Evolutionary conservation across 2,113 vertebrate species (phyloP).

Genomic region (Tachysurus vachellii): DNA sequence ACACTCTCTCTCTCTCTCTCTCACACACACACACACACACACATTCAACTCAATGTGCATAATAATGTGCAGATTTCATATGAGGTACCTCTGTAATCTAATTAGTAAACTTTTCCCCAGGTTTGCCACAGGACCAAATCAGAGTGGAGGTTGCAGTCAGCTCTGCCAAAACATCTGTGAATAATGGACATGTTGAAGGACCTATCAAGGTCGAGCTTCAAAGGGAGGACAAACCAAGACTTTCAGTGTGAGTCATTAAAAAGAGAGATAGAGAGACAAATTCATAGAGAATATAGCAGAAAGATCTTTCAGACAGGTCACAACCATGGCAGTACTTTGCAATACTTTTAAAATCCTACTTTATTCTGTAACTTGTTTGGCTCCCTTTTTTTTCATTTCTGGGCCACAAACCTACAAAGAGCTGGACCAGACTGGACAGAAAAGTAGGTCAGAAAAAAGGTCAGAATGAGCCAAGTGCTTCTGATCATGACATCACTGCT

Average conservation of each 20-base stretch:
- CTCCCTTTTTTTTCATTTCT: slow-evolving; percentile 31
- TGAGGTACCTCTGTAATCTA: background rate
- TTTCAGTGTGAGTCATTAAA: slow-evolving; percentile 59
- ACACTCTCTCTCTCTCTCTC: background rate
- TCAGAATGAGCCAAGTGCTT: background rate
- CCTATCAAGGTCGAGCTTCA: slow-evolving; percentile 54
- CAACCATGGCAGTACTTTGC: background rate
- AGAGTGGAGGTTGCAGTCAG: slow-evolving; percentile 28
- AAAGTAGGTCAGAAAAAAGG: slow-evolving; percentile 46
- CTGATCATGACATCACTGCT: slow-evolving; percentile 19
- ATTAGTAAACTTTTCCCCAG: slow-evolving; percentile 12
- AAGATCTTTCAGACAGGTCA: background rate
- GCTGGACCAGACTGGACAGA: slow-evolving; percentile 26
- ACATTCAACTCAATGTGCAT: background rate
- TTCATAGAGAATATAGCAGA: background rate
- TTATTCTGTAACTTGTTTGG: background rate
- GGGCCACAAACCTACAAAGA: background rate
- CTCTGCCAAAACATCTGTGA: background rate
- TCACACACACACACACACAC: slow-evolving; percentile 4
- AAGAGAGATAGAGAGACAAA: background rate
- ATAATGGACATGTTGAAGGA: slow-evolving; percentile 45
- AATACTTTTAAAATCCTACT: background rate
- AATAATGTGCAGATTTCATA: background rate
- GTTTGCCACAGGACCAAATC: slow-evolving; percentile 33
- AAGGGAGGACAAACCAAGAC: slow-evolving; percentile 33